Conservation (phyloP, 1,140 invertebrate genomes). For the Homalodisca vitripennis region DNA sequence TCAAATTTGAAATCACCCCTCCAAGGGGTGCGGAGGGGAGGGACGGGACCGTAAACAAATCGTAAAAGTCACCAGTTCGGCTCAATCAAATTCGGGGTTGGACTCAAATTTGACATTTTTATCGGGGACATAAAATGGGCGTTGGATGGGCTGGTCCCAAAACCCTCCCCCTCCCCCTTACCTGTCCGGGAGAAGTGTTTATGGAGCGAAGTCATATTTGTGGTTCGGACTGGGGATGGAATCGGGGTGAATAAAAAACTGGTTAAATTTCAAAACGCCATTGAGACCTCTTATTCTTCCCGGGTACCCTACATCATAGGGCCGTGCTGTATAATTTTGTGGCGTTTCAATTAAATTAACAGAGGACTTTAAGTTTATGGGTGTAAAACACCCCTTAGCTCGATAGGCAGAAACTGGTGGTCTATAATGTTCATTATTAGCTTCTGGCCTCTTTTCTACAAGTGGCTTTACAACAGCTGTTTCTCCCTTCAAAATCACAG, state of each 20-base stretch:
- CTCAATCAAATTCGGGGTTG: not conserved
- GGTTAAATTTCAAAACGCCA: constrained; percentile 7
- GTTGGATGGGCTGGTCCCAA: not conserved
- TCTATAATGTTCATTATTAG: no score
- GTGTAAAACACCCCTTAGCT: no score
- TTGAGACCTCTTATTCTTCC: not conserved
- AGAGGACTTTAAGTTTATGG: no score
- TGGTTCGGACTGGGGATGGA: constrained; percentile 2
- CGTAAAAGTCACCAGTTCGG: constrained; percentile 16
- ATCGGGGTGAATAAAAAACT: constrained; percentile 19
- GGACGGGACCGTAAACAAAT: not conserved
- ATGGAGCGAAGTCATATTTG: constrained; percentile 15
- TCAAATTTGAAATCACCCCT: no score
- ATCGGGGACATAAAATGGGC: not conserved
- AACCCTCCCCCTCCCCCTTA: no score
- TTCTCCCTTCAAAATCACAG: no score
- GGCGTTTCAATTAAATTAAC: constrained; percentile 9
- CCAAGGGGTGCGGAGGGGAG: no score
- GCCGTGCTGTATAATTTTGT: constrained; percentile 12
- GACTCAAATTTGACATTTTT: constrained; percentile 25
- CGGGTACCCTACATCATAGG: no score
- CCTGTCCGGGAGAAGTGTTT: not conserved
- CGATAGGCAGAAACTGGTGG: not conserved
- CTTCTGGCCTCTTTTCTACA: no score
- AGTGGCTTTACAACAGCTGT: no score